phyloP scores from a whole-genome alignment of 2,113 vertebrate genomes.

The Erythrolamprus reginae region DNA sequence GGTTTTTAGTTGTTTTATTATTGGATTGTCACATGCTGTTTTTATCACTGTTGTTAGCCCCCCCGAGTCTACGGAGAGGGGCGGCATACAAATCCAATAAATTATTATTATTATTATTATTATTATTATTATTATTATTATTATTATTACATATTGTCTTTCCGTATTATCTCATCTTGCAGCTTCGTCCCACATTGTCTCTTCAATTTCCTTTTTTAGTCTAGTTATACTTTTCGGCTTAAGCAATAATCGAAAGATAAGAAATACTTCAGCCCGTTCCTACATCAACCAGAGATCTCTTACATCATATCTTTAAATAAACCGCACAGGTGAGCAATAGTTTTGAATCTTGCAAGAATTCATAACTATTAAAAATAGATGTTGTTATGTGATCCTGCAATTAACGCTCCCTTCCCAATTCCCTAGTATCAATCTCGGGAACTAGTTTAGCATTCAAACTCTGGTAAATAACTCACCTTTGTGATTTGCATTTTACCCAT shows the following conservation, averaged over 20 bases:
- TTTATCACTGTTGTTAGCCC: no score
- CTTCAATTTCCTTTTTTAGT: no score
- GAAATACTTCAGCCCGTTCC: background rate
- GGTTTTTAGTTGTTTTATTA: no score
- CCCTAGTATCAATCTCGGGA: background rate
- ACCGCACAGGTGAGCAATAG: background rate
- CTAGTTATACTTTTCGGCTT: no score
- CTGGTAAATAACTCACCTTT: background rate
- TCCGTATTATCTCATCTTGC: no score
- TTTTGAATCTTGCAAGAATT: background rate
- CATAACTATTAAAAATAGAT: conserved; percentile 11
- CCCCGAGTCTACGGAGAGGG: no score
- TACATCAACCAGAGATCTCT: background rate
- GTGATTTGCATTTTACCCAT: conserved; percentile 22
- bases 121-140: no score
- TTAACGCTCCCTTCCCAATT: background rate
- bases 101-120: no score
- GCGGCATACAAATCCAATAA: no score
- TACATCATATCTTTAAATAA: background rate
- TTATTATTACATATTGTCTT: no score
- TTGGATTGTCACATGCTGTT: no score
- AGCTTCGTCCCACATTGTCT: no score
- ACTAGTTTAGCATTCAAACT: conserved; percentile 24
- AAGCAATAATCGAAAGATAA: background rate
- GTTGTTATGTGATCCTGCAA: conserved; percentile 23